phyloP scores from a whole-genome alignment of 2,888 invertebrate genomes.

The Chalcis sispes region DNA sequence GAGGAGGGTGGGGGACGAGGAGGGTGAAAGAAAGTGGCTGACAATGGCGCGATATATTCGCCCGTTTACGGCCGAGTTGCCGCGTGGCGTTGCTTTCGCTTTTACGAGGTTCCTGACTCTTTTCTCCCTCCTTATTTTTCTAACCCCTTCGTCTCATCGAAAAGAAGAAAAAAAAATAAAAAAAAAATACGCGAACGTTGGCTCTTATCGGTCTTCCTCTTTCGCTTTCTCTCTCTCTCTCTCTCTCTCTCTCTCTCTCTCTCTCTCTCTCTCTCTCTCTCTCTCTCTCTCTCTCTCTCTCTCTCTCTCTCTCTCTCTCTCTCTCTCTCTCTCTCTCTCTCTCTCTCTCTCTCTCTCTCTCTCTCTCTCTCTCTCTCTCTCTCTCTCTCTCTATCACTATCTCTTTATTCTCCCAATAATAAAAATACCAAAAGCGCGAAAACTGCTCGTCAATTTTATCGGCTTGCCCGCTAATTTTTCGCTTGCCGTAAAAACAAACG shows the following conservation, averaged over 20 bases:
- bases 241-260: too few relatives aligned
- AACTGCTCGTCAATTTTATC: slow-evolving; percentile 41
- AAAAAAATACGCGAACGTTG: neutral
- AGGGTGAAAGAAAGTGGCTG: too few relatives aligned
- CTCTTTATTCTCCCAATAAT: slow-evolving; percentile 35
- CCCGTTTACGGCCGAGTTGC: slow-evolving; percentile 49
- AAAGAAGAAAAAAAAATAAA: neutral
- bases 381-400: too few relatives aligned
- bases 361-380: too few relatives aligned
- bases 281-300: too few relatives aligned
- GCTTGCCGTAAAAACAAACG: slow-evolving; percentile 1
- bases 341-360: too few relatives aligned
- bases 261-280: too few relatives aligned
- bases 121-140: neutral
- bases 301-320: too few relatives aligned
- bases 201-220: slow-evolving; percentile 13
- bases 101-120: slow-evolving; percentile 33
- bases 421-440: slow-evolving; percentile 32
- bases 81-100: slow-evolving; percentile 8
- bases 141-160: neutral
- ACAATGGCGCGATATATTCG: slow-evolving; percentile 55
- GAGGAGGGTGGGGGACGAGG: too few relatives aligned
- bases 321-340: too few relatives aligned
- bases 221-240: too few relatives aligned
- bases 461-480: too few relatives aligned